Base-by-base conservation (phyloP, 2,113 vertebrate genomes). In the Barnardius zonarius region DNA sequence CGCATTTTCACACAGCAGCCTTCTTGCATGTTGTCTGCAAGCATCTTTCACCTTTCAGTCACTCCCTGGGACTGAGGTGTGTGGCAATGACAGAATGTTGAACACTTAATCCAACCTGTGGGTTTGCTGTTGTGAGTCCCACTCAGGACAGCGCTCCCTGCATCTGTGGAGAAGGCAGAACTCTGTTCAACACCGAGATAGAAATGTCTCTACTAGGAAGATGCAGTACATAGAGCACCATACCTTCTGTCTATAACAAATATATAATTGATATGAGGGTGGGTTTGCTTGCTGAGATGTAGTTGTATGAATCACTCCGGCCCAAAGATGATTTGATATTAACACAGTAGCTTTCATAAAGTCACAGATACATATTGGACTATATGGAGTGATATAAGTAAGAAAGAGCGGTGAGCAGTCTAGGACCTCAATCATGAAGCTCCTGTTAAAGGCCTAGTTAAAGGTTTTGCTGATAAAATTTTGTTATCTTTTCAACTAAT, bases 61-160 rank as follows among this genome's bases (percentile, higher is more conserved):
- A 5, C 31, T 39, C 31, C 18, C 0, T 1, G 20, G 49, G 14
- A 44, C 20, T 41, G 7, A 46, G 13, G 25, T 14, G 8, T 33
- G 7, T 0, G 2, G 9, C 31, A 30, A 2, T 15, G 30, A 11
- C 55, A 25, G 27, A 43, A 31, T 0, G 0, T 5, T 43, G 37
- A 75, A 54, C 35, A 11, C 20, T 37, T 75, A 48, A 70, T 20
- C 25, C 12, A 14, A 10, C 27, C 23, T 41, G 41, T 31, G 44
- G 24, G 24, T 20, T 39, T 39, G 13, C 7, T 55, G 46, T 25
- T 31, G 44, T 16, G 15, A 6, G 8, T 55, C 17, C 18, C 52
- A 16, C 37, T 52, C 20, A 31, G 41, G 46, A 17, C 51, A 35
- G 17, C 6, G 28, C 25, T 80, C 15, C 24, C 28, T 9, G 25